Evolutionary conservation across 2,113 vertebrate genomes (phyloP).

Genomic region (Cochlearius cochlearius): DNA sequence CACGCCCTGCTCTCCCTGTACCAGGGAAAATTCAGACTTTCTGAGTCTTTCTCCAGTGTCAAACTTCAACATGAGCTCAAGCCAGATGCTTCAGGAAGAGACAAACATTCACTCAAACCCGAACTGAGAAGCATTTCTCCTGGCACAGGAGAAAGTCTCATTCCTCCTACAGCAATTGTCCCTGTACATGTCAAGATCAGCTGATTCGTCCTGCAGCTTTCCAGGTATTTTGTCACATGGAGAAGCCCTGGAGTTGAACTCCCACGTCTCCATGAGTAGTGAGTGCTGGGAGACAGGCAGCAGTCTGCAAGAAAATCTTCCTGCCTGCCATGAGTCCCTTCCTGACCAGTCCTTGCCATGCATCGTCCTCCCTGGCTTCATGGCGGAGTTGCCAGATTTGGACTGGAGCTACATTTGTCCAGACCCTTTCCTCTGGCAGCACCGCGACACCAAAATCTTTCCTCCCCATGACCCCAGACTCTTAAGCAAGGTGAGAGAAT

Average conservation of each 20-base stretch:
- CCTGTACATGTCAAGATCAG: neutral
- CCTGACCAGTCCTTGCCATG: neutral
- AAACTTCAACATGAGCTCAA: neutral
- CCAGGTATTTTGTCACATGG: neutral
- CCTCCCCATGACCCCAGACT: neutral
- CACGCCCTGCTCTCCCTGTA: neutral
- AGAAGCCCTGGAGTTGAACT: neutral
- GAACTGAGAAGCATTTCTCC: neutral
- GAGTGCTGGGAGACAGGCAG: neutral
- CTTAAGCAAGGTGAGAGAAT: neutral
- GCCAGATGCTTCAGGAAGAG: neutral
- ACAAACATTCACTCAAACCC: neutral
- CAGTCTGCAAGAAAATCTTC: neutral
- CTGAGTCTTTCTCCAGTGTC: neutral
- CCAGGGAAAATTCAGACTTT: neutral
- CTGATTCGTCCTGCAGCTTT: neutral
- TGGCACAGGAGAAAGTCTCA: neutral
- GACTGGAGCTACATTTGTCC: neutral
- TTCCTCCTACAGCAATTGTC: neutral
- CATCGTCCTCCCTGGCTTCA: neutral
- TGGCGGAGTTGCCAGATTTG: neutral
- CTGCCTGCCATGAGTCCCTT: neutral
- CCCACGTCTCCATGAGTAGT: neutral
- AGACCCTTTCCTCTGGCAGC: neutral
- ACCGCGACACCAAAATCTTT: neutral